Conservation (phyloP, 2,888 invertebrate genomes). For the Polydrusus pterygomalis region DNA sequence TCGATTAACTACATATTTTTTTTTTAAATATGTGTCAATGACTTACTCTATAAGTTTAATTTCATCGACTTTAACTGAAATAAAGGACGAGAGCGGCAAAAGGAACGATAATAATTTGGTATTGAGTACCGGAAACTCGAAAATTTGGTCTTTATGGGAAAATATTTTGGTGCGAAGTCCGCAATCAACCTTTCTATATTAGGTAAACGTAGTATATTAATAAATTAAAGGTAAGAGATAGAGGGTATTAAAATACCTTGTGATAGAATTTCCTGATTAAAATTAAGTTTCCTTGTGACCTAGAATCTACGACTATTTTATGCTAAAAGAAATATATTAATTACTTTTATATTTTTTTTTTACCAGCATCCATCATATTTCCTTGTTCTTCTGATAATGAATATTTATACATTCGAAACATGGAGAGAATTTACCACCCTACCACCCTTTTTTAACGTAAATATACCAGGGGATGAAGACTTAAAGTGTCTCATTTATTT, state of each 20-base stretch:
- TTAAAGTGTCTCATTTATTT: too few species aligned
- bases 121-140: conserved; percentile 48
- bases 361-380: too few species aligned
- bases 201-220: conserved; percentile 27
- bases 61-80: conserved; percentile 35
- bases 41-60: conserved; percentile 13
- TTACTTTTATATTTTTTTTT: too few species aligned
- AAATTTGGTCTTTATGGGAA: conserved; percentile 47
- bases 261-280: conserved; percentile 14
- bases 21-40: neutral
- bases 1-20: neutral
- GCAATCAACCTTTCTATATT: conserved; percentile 35
- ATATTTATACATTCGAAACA: too few species aligned
- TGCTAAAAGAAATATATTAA: too few species aligned
- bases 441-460: too few species aligned
- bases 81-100: conserved; percentile 43
- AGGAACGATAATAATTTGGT: conserved; percentile 47
- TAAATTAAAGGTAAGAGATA: conserved; percentile 18
- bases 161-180: conserved; percentile 39
- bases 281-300: conserved; percentile 3
- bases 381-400: too few species aligned
- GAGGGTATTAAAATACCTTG: conserved; percentile 14
- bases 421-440: too few species aligned
- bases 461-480: too few species aligned
- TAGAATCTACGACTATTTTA: neutral